phyloP scores from a whole-genome alignment of 2,888 invertebrate species.

The Amiota minor region DNA sequence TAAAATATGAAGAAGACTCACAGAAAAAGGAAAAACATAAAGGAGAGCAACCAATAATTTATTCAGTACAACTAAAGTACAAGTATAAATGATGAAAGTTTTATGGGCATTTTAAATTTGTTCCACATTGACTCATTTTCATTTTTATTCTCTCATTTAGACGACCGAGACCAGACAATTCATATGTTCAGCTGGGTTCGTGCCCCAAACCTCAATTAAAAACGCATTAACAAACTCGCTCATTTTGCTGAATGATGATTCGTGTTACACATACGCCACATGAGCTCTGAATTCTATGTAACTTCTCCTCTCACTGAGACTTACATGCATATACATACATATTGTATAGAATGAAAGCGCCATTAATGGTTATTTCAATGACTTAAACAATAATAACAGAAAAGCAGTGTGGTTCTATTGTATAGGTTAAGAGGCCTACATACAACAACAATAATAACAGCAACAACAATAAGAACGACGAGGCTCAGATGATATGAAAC shows the following conservation, averaged over 20 bases:
- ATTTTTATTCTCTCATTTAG: slow-evolving; percentile 7
- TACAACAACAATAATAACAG: neutral
- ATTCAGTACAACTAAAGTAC: slow-evolving; percentile 46
- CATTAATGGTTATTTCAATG: slow-evolving; percentile 60
- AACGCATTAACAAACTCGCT: slow-evolving; percentile 68
- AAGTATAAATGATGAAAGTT: slow-evolving; percentile 61
- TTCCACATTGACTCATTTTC: slow-evolving; percentile 4
- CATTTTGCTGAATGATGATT: slow-evolving; percentile 45
- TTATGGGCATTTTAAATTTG: slow-evolving; percentile 43
- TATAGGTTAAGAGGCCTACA: neutral
- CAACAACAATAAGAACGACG: too few relatives aligned
- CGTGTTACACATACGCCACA: slow-evolving; percentile 60
- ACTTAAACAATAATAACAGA: slow-evolving; percentile 27
- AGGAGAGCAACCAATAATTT: slow-evolving; percentile 49
- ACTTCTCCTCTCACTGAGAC: neutral
- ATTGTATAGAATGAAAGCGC: slow-evolving; percentile 43
- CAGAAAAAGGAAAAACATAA: slow-evolving; percentile 1
- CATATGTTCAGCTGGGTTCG: slow-evolving; percentile 32
- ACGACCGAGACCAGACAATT: neutral
- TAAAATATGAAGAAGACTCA: slow-evolving; percentile 2
- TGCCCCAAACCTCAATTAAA: slow-evolving; percentile 70
- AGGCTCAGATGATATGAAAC: slow-evolving; percentile 55
- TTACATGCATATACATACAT: neutral
- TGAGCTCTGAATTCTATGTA: slow-evolving; percentile 39
- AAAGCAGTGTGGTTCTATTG: slow-evolving; percentile 18